Base-by-base conservation (phyloP, 2,797 vertebrate species). In the Phrynocephalus guinanensis region DNA sequence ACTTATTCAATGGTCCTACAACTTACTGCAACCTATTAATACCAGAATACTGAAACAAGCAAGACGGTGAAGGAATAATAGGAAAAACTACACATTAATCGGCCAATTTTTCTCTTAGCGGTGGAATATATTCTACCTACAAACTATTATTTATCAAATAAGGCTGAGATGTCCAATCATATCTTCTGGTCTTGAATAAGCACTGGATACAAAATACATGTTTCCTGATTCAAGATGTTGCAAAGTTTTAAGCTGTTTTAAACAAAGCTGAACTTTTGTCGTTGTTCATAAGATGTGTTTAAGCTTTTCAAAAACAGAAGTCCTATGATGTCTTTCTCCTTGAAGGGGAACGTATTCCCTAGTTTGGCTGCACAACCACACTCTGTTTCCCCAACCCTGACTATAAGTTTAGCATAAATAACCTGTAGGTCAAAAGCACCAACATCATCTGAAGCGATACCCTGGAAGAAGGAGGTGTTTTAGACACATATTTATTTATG, bases 61-160 rank as follows among this genome's bases (percentile, higher is more conserved):
- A 28, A 70, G 78, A 88, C 11, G 93, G 48, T 56, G 13, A 82
- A 83, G 48, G 68, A 92, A 24, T 2, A 76, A 86, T 80, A 92
- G 52, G 72, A n/a, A 86, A 90, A 92, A 91, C 90, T 89, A 92
- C 60, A 70, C 92, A 91, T 94, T 88, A 92, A 92, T 89, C 90
- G 96, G 91, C 22, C 83, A 73, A 81, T 81, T 94, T 94, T 87
- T 79, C 44, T 91, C 88, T 92, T 94, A 92, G 48, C 91, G 94
- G 94, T 91, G 95, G 94, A 95, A 96, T 91, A 95, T 90, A 87
- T 90, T 87, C 93, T 95, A 94, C 91, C 93, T 91, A 94, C 92
- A 95, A 93, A 96, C 94, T 83, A 93, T 86, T 91, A 95, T 95
- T 96, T 96, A 96, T 93, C 90, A 95, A 96, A 95, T 2, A 77